Base-by-base conservation (phyloP, 2,797 vertebrate species). In the Todus mexicanus region DNA sequence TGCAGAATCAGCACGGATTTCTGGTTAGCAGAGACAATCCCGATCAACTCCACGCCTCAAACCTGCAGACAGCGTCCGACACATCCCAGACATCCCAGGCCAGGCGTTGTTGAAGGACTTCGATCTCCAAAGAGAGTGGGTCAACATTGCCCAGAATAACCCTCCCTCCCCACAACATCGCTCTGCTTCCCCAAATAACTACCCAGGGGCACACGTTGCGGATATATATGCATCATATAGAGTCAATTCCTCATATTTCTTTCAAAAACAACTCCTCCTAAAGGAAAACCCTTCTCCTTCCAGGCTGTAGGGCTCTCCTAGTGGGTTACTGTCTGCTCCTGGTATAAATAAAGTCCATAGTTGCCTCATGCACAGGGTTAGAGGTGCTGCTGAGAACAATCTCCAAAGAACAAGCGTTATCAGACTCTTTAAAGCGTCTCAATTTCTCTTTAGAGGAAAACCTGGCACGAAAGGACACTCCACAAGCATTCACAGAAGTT, bases 191-290 rank as follows among this genome's bases (percentile, higher is more conserved):
- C 56, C 15, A 17, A 54, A 77, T 10, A 69, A 53, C 63, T 8
- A 12, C 4, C 17, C 54, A 48, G 17, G 11, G 45, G 7, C n/a
- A 79, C 1, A n/a, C n/a, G n/a, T 1, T 27, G n/a, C 15, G 21
- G 21, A 4, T 5, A 14, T 4, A 16, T 9, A 40, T 1, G 4
- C 33, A 61, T 25, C 37, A 15, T 1, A 16, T 0, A 31, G 64
- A 76, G 6, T 7, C 38, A 54, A 59, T 11, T 33, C 17, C 21
- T 54, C 40, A n/a, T 22, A 26, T 14, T 43, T 35, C 22, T 33
- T 54, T 40, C n/a, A 26, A 38, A 60, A 81, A 18, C 10, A 63
- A 56, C 14, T 70, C 5, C 33, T 43, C 13, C 14, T 13, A 60
- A 79, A 71, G 40, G 21, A 71, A 90, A 77, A 5, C 12, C 12